These are phyloP conservation scores for Deroplatys truncata DNA, from an alignment of 2,888 invertebrate species.

Conservation along the genomic window DNA sequence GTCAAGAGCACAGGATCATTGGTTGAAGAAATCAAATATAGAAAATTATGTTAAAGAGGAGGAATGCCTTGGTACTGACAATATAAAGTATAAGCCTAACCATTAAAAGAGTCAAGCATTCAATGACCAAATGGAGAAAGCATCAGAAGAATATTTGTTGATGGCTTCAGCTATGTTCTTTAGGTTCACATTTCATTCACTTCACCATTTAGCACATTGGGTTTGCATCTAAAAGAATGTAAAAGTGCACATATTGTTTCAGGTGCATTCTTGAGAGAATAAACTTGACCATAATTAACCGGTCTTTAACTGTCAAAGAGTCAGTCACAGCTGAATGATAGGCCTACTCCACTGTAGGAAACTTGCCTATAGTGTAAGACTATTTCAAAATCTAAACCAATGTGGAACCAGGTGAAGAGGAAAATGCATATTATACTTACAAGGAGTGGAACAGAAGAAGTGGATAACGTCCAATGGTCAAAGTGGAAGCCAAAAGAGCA, in stretches of 20 bases:
- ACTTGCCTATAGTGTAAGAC: not conserved
- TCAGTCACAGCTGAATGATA: not conserved
- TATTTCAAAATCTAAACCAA: not conserved
- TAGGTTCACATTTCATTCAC: not conserved
- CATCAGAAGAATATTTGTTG: no score
- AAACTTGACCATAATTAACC: not conserved
- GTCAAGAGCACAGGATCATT: not conserved
- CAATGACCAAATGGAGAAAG: no score
- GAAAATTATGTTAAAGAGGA: not conserved
- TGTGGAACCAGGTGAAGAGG: not conserved
- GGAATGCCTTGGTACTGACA: no score
- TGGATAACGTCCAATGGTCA: no score
- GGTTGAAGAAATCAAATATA: not conserved
- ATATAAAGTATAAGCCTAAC: no score
- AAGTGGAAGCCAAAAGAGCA: no score
- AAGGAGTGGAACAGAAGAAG: no score
- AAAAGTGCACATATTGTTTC: not conserved
- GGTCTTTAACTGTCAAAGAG: not conserved
- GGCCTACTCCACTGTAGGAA: not conserved
- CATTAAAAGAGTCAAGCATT: no score
- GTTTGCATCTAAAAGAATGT: no score
- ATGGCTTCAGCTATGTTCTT: not conserved
- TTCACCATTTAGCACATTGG: not conserved
- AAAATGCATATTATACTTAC: no score
- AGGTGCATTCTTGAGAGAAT: not conserved